Conservation (phyloP, 2,113 vertebrate genomes). For the Labeo rohita region DNA sequence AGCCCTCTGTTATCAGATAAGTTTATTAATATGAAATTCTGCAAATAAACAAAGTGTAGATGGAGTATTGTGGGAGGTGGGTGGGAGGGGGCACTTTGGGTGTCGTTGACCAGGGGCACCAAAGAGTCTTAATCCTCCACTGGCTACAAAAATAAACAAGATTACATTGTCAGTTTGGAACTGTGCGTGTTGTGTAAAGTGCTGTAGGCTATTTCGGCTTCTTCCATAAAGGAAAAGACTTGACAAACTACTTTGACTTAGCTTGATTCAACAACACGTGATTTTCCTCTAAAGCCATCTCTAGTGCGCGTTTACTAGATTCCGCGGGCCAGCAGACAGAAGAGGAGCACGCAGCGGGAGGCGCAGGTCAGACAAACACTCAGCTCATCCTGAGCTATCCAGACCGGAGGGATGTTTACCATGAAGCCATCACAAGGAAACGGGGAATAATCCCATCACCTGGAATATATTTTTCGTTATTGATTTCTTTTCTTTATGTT, state of each 20-base stretch:
- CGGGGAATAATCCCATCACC: constrained; percentile 53
- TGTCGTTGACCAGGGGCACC: too few relatives aligned
- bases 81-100: too few relatives aligned
- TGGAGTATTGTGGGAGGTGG: too few relatives aligned
- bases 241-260: background rate
- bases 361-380: constrained; percentile 37
- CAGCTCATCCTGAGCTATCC: constrained; percentile 33
- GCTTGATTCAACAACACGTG: background rate
- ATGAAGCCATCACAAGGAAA: constrained; percentile 49
- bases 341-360: constrained; percentile 7
- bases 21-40: too few relatives aligned
- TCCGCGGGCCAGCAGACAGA: background rate
- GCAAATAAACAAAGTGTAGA: too few relatives aligned
- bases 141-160: too few relatives aligned
- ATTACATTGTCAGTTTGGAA: background rate
- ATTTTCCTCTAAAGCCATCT: background rate
- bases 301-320: constrained; percentile 2
- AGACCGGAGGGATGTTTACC: constrained; percentile 56
- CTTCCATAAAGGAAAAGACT: background rate
- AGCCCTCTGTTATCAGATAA: too few relatives aligned
- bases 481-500: background rate
- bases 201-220: background rate
- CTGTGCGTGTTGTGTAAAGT: background rate
- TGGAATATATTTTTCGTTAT: constrained; percentile 50
- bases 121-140: too few relatives aligned